Conservation (phyloP, 2,113 vertebrate species). For the Gavia stellata region DNA sequence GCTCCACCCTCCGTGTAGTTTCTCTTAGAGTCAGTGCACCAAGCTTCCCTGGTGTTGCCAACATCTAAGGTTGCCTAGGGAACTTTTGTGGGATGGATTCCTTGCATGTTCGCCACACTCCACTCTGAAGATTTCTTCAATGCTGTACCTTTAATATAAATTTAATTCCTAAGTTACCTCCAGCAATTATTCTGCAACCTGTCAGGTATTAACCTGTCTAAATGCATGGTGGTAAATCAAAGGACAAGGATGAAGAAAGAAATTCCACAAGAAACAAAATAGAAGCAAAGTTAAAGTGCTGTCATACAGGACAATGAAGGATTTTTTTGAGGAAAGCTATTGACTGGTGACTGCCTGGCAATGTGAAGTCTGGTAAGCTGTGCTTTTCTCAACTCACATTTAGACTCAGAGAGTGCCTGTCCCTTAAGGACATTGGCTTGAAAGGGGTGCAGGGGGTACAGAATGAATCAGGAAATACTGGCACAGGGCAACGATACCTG, state of each 20-base stretch:
- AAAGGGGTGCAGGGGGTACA: background rate
- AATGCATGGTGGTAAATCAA: background rate
- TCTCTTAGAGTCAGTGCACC: too few relatives aligned
- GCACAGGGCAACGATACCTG: accelerated
- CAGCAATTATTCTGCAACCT: too few relatives aligned
- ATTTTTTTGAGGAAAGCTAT: background rate
- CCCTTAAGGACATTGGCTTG: background rate
- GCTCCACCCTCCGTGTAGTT: too few relatives aligned
- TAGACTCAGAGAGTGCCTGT: background rate
- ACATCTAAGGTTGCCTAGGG: too few relatives aligned
- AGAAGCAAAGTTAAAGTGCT: background rate
- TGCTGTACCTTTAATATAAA: too few relatives aligned
- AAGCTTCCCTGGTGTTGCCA: too few relatives aligned
- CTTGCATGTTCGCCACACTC: too few relatives aligned
- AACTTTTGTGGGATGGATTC: too few relatives aligned
- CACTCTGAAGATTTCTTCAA: too few relatives aligned
- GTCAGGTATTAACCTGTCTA: background rate
- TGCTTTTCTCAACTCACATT: background rate
- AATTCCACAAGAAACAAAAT: background rate
- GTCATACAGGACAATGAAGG: background rate
- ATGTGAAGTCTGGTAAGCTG: background rate
- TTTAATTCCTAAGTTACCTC: too few relatives aligned
- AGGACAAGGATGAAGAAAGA: background rate
- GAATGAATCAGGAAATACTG: background rate
- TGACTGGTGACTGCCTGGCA: background rate